Evolutionary conservation across 2,113 vertebrate genomes (phyloP), one percentile per base, ranked within the genome.

Genomic region (Dasyurus viverrinus): DNA sequence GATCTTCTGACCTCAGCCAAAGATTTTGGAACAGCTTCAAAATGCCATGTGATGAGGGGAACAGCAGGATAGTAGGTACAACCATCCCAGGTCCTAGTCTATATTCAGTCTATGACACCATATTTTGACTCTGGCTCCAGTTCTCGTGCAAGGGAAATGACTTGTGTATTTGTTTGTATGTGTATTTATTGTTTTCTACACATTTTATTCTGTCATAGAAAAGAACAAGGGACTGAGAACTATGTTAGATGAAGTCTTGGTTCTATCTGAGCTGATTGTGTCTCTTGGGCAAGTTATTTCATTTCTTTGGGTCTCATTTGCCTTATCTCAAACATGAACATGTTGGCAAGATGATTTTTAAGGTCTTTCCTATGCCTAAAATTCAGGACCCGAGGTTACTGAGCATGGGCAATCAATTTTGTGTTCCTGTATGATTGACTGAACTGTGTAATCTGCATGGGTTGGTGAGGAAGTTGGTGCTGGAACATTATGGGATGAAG

Each of bases 311-410:
- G 22, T 48, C 26, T 68, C 30, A n/a, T 76, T 94, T 92, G 94
- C 53, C 50, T 92, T 26, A 89, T 94, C 60, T 95, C 42, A 84
- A 91, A 97, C 95, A 55, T 47, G 22, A 93, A 52, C n/a, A 96
- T 89, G 54, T 84, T 90, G 84, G 46, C 42, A 25, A 89, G 54
- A 94, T 30, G 16, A 53, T 90, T 48, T 27, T 30, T 91, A 96
- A 68, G 90, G 47, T 11, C 7, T 42, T 36, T 30, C 54, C 89
- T 27, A 60, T 54, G 36, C 52, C 53, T 89, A 92, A 52, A 52
- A 52, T 52, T 52, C 50, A 52, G 55, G 96, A 68, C 27, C 89
- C 54, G 90, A 95, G 55, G 54, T 55, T 16, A 14, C 24, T 55
- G 27, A 47, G 90, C 47, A 93, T 16, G n/a, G 76, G 46, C 24